Base-by-base conservation (phyloP, 2,797 vertebrate species). In the Argyrosomus regius region DNA sequence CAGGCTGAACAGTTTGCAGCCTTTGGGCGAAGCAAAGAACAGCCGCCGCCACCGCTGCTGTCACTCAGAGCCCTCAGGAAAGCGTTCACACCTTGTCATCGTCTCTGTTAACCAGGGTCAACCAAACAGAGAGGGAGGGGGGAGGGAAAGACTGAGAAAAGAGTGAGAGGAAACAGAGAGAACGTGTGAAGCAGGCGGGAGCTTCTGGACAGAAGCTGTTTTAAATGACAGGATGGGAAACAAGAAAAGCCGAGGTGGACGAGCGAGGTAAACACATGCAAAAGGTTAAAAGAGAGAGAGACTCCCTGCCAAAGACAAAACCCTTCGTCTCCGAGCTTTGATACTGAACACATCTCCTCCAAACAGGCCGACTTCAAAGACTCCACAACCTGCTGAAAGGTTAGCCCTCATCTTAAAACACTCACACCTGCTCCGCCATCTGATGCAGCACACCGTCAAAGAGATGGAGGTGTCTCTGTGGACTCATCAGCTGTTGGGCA, bases 81-180 rank as follows among this genome's bases (percentile, higher is more conserved):
- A 75, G 60, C 80, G 73, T 75, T 89, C 84, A 87, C 85, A 85
- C 85, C 83, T 88, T 83, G 73, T 87, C 84, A 80, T 84, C 75
- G 39, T 83, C 84, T 78, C 80, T 22, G 81, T 85, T 83, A 77
- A 69, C 72, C 63, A 14, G 80, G 72, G 77, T 77, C 70, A 78
- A 63, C 62, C 5, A 28, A 75, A 43, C 66, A 53, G 54, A 39
- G 61, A 11, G 50, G 20, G 41, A 54, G 7, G 6, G 49, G 3
- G n/a, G 52, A 20, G 5, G 18, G 22, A 45, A 22, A 56, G 18
- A 24, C 11, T 0, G 53, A 13, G 35, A 1, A 31, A 1, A 31
- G 31, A 31, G 50, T 11, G 52, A 69, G 6, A 45, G 16, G 50
- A 26, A 39, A 70, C n/a, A 75, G 9, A 35, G 10, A n/a, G 41